phyloP scores from a whole-genome alignment of 2,888 invertebrate species.

The Leucozona laternaria region DNA sequence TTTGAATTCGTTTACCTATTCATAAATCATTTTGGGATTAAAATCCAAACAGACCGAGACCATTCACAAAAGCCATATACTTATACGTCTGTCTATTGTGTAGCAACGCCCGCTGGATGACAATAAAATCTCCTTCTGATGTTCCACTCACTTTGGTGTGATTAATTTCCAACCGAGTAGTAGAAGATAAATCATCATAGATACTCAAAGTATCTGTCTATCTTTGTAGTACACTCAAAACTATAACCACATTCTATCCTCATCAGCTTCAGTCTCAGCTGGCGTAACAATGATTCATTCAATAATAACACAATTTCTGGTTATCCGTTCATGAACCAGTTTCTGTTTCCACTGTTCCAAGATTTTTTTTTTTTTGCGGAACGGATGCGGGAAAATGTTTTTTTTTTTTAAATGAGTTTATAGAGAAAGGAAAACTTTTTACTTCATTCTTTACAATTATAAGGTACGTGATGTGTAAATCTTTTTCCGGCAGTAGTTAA shows the following conservation, averaged over 20 bases:
- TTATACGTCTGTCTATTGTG: background rate
- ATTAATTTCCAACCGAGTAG: constrained; percentile 58
- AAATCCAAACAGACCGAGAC: background rate
- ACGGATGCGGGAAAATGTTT: background rate
- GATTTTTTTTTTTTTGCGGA: background rate
- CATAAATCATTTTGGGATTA: background rate
- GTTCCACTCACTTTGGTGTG: constrained; percentile 29
- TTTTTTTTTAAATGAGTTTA: background rate
- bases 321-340: constrained; percentile 67
- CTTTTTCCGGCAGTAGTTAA: no score
- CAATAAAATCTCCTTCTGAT: constrained; percentile 44
- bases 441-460: no score
- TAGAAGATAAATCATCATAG: constrained; percentile 48
- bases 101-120: background rate
- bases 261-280: constrained; percentile 15
- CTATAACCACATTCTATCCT: background rate
- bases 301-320: constrained; percentile 63
- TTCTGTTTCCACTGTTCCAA: constrained; percentile 35
- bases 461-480: no score
- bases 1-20: no score
- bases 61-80: background rate
- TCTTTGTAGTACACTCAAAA: constrained; percentile 8
- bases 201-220: constrained; percentile 26
- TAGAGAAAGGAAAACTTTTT: background rate
- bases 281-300: constrained; percentile 28